Conservation (phyloP, 92 coral and sea anemone species). For the Actinostola sp. region DNA sequence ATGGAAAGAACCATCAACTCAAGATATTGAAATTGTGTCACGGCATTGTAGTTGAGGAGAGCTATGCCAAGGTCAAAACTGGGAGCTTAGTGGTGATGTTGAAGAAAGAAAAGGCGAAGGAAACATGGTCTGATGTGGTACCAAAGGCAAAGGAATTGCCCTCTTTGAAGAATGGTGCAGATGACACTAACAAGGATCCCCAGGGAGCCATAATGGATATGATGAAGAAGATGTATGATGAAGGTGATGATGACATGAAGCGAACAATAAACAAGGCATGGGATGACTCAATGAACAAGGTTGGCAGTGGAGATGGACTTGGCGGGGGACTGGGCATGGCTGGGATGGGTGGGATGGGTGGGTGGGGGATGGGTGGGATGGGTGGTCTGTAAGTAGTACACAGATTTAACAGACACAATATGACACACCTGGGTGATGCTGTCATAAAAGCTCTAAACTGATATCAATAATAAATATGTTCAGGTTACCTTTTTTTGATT, state of each 20-base stretch:
- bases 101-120: conserved; percentile 66
- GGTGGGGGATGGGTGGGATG: too few relatives aligned
- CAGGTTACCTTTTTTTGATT: too few relatives aligned
- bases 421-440: too few relatives aligned
- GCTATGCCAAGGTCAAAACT: conserved; percentile 73
- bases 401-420: too few relatives aligned
- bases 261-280: conserved; percentile 96
- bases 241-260: conserved; percentile 99
- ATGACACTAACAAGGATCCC: conserved; percentile 75
- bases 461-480: too few relatives aligned
- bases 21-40: conserved; percentile 70
- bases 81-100: conserved; percentile 73
- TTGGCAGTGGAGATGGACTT: conserved; percentile 24
- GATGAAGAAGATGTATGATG: conserved; percentile 99
- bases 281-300: conserved; percentile 90
- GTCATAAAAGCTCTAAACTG: too few relatives aligned
- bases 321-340: too few relatives aligned
- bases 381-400: too few relatives aligned
- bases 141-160: conserved; percentile 41
- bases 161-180: conserved; percentile 17
- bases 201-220: conserved; percentile 86
- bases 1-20: conserved; percentile 85
- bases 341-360: too few relatives aligned
- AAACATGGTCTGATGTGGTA: conserved; percentile 76
- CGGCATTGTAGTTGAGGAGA: conserved; percentile 68